Evolutionary conservation across 64 coral and sea anemone species (phyloP).

Genomic region (Dendronephthya gigantea): DNA sequence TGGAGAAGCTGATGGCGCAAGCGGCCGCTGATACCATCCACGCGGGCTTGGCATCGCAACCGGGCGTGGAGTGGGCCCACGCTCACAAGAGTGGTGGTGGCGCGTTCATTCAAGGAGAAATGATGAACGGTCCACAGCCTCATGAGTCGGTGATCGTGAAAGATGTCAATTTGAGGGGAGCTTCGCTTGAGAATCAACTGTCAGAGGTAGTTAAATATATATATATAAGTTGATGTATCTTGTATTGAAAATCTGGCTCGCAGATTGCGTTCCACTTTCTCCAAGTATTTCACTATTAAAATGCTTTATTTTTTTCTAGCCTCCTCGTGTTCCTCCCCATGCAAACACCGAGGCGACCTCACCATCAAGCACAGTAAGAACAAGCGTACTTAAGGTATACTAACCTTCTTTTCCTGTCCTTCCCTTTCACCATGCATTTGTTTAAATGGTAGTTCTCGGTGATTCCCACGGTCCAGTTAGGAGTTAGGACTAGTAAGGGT

Average conservation of each 20-base stretch:
- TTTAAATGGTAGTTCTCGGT: too few relatives aligned
- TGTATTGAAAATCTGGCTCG: too few relatives aligned
- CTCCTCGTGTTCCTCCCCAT: not conserved
- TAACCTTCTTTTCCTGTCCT: too few relatives aligned
- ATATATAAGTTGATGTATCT: not conserved
- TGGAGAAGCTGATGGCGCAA: slow-evolving; percentile 54
- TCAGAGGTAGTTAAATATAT: not conserved
- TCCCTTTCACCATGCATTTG: too few relatives aligned
- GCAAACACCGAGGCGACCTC: not conserved
- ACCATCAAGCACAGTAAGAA: not conserved
- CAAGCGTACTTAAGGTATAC: not conserved
- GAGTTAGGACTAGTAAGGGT: too few relatives aligned
- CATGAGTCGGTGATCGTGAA: not conserved
- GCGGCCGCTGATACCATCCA: slow-evolving; percentile 86
- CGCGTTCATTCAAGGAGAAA: not conserved
- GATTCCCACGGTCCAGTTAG: too few relatives aligned
- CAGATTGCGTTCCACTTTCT: not conserved
- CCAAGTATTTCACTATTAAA: not conserved
- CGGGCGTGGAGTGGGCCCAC: not conserved
- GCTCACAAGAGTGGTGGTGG: not conserved
- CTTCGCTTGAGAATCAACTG: not conserved
- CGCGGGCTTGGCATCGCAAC: not conserved
- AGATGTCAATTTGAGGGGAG: not conserved
- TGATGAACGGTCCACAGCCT: not conserved
- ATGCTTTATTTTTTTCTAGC: not conserved